These are phyloP conservation scores for Lycophotia porphyrea DNA, from an alignment of 2,888 invertebrate genomes.

Conservation along the genomic window DNA sequence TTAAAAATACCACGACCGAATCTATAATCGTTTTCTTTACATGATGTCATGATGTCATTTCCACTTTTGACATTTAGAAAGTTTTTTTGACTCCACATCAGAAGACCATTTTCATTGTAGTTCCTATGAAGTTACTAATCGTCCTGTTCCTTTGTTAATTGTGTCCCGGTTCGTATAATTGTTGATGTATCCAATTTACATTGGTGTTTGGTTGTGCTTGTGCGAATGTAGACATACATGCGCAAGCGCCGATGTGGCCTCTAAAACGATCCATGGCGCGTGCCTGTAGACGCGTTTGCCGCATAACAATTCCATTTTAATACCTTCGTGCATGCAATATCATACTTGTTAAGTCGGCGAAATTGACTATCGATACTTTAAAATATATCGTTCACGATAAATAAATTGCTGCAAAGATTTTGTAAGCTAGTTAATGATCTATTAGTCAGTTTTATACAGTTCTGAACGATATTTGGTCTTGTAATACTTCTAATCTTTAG, in stretches of 20 bases:
- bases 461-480: slow-evolving; percentile 8
- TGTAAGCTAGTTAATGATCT: slow-evolving; percentile 34
- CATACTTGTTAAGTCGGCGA: slow-evolving; percentile 66
- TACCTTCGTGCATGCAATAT: slow-evolving; percentile 69
- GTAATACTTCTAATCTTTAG: slow-evolving; percentile 5
- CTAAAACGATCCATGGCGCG: slow-evolving; percentile 78
- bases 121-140: slow-evolving; percentile 8
- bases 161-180: slow-evolving; percentile 41
- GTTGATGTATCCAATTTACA: slow-evolving; percentile 63
- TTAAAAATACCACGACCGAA: slow-evolving; percentile 60
- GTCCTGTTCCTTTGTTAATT: slow-evolving; percentile 32
- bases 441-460: slow-evolving; percentile 7
- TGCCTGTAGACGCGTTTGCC: slow-evolving; percentile 78
- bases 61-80: slow-evolving; percentile 46
- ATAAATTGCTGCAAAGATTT: slow-evolving; percentile 53
- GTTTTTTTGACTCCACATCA: slow-evolving; percentile 21
- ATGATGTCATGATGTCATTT: slow-evolving; percentile 45
- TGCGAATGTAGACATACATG: slow-evolving; percentile 68
- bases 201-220: slow-evolving; percentile 65
- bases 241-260: slow-evolving; percentile 71
- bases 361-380: slow-evolving; percentile 52
- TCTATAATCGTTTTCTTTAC: slow-evolving; percentile 44
- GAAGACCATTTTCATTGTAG: slow-evolving; percentile 6
- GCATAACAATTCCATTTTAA: slow-evolving; percentile 80
- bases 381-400: slow-evolving; percentile 47